Base-by-base conservation (phyloP, 2,113 vertebrate species). In the Eonycteris spelaea region DNA sequence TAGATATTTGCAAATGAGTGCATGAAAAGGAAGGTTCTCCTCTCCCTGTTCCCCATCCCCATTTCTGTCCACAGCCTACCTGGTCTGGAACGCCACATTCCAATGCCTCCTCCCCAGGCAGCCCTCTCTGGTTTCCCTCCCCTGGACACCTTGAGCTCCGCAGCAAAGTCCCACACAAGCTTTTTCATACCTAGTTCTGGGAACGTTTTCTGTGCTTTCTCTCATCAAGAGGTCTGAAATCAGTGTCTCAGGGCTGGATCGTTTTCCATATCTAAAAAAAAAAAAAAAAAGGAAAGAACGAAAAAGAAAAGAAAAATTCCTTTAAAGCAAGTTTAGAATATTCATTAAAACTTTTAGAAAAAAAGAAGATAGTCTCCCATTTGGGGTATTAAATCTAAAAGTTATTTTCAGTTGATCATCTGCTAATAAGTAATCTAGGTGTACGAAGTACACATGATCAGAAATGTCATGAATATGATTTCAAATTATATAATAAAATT, bases 171-270 rank as follows among this genome's bases (percentile, higher is more conserved):
- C 26, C 71, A 45, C 45, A 73, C 6, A 75, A 93, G n/a, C 2
- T 1, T 86, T 13, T 75, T 84, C 94, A 93, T 97, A 99, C 99
- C 99, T 99, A 95, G 99, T 99, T 98, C 99, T 99, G 97, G 99
- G 99, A 96, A 99, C 97, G 43, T 99, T 99, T 98, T 99, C 99
- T 98, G 99, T 98, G 98, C 98, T 99, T 98, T 99, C 99, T 97
- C 99, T 99, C 99, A 99, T 97, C 98, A 99, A 98, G 95, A 99
- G 98, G 97, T 99, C 99, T 97, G 99, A 99, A 98, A 99, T 98
- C 98, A 99, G 97, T 45, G 99, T 99, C 98, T 99, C 99, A 51
- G 99, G 99, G 97, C 98, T 99, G 94, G 99, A 99, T 97, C 99
- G 99, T 97, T 99, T 99, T 85, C 99, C 99, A 93, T 99, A 99